Conservation (phyloP, 2,113 vertebrate species). For the Pseudonaja textilis region DNA sequence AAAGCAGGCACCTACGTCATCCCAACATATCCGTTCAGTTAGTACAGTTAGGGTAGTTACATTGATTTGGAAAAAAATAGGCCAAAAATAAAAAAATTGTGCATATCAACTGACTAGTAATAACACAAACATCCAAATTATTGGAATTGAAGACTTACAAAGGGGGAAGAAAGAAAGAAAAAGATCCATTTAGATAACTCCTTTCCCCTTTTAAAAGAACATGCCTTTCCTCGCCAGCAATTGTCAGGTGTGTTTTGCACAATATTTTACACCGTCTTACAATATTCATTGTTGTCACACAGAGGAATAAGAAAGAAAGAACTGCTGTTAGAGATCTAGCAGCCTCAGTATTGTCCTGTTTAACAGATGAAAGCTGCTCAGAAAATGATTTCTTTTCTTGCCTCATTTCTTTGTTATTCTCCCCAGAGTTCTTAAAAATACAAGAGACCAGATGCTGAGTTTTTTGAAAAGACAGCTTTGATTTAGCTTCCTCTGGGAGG, state of each 20-base stretch:
- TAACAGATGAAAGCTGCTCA: slow-evolving; percentile 18
- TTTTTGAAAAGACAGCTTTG: slow-evolving; percentile 10
- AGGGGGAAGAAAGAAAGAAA: not conserved
- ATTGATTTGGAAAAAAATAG: not conserved
- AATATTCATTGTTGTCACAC: not conserved
- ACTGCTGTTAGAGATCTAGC: slow-evolving; percentile 33
- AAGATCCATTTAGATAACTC: not conserved
- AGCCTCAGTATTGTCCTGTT: slow-evolving; percentile 17
- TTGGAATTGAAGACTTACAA: not conserved
- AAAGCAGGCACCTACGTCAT: not conserved
- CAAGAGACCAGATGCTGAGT: not conserved
- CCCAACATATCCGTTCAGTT: not conserved
- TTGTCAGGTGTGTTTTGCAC: not conserved
- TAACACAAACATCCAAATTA: not conserved
- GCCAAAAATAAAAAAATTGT: not conserved
- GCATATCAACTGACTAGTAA: not conserved
- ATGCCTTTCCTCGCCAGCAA: not conserved
- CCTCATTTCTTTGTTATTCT: not conserved
- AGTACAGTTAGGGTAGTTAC: not conserved
- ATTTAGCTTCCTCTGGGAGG: not conserved
- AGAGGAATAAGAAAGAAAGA: not conserved
- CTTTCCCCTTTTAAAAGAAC: not conserved
- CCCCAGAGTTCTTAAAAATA: slow-evolving; percentile 4
- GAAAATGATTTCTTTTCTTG: not conserved
- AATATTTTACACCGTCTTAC: not conserved